Conservation (phyloP, 2,797 vertebrate species). For the Characodon lateralis region DNA sequence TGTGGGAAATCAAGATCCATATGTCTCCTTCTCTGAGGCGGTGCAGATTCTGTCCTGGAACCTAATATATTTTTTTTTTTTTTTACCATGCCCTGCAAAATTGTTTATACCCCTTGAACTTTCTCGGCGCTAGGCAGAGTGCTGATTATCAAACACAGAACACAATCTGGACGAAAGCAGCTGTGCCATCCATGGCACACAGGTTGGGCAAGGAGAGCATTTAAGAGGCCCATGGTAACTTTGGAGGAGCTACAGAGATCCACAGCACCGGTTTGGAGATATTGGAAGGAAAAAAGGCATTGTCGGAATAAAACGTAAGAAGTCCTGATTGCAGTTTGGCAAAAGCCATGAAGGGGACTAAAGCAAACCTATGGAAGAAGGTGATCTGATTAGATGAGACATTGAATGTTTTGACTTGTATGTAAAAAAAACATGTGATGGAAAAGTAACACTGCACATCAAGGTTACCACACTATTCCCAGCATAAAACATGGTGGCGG, state of each 20-base stretch:
- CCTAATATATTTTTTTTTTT: neutral
- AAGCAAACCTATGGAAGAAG: neutral
- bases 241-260: neutral
- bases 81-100: neutral
- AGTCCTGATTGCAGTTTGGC: neutral
- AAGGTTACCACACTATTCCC: neutral
- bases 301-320: neutral
- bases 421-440: no score
- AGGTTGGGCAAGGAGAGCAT: neutral
- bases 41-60: neutral
- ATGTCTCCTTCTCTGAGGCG: neutral
- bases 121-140: neutral
- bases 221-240: neutral
- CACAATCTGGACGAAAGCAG: neutral
- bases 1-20: conserved; percentile 33
- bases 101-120: neutral
- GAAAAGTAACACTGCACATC: no score
- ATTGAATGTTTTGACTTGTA: neutral
- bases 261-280: neutral
- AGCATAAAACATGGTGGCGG: neutral
- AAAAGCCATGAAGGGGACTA: neutral
- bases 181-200: no score
- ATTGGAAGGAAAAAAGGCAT: neutral
- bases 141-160: neutral
- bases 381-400: neutral